A percentile compares a stretch with the other conserved stretches of the same genome.
phyloP scores from a whole-genome alignment of 2,888 invertebrate species.

The Eumacrocentrus americanus region DNA sequence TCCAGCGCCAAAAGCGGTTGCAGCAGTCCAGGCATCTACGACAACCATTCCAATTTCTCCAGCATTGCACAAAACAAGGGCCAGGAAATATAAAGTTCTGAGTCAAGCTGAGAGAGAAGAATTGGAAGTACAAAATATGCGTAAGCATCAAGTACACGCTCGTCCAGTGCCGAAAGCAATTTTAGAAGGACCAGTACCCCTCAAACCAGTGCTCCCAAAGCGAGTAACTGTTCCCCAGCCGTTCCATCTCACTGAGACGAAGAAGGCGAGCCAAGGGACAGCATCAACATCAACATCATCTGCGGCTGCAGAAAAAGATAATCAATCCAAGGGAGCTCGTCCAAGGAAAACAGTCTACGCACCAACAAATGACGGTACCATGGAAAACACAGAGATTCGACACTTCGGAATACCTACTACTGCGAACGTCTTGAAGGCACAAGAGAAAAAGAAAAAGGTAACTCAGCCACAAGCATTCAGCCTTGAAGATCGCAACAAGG shows the following conservation, averaged over 20 bases:
- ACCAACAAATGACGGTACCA: constrained; percentile 40
- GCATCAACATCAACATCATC: neutral
- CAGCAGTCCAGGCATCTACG: constrained; percentile 63
- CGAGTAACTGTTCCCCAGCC: constrained; percentile 68
- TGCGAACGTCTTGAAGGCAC: constrained; percentile 22
- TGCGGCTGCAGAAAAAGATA: neutral
- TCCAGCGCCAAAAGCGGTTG: constrained; percentile 67
- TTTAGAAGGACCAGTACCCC: constrained; percentile 62
- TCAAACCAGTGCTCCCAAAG: constrained; percentile 63
- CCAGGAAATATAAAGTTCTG: too few relatives aligned
- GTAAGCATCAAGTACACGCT: constrained; percentile 72
- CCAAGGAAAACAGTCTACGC: constrained; percentile 39
- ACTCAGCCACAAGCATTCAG: constrained; percentile 59
- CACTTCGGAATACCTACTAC: constrained; percentile 47
- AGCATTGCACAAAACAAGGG: too few relatives aligned
- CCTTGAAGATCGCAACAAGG: constrained; percentile 63
- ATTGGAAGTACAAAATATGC: constrained; percentile 69
- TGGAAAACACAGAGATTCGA: constrained; percentile 45
- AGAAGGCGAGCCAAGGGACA: constrained; percentile 33
- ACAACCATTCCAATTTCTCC: too few relatives aligned
- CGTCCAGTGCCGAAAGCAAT: constrained; percentile 69
- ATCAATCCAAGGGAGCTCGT: constrained; percentile 12
- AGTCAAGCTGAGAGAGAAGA: constrained; percentile 70
- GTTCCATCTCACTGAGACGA: constrained; percentile 69
- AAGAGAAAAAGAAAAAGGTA: constrained; percentile 44